Evolutionary conservation across 2,113 vertebrate genomes (phyloP).

Genomic region (Rynchops niger): DNA sequence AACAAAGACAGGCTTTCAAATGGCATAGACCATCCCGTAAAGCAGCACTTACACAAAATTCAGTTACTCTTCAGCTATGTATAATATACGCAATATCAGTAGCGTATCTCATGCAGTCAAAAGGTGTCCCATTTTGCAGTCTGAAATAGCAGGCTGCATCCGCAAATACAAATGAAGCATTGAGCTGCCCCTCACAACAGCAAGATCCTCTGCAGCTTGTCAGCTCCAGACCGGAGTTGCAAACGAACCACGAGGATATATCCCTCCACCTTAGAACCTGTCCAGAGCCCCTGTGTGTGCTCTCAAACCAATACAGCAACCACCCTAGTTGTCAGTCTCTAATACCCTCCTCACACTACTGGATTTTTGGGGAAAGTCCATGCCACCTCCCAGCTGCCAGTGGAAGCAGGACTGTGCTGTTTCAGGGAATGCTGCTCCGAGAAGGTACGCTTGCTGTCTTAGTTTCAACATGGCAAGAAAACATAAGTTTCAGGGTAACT

Average conservation of each 20-base stretch:
- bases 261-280: not conserved
- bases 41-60: not conserved
- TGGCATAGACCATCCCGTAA: not conserved
- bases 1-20: not conserved
- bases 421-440: not conserved
- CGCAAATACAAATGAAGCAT: not conserved
- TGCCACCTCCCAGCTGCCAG: not conserved
- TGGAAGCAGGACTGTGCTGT: not conserved
- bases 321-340: fast-evolving
- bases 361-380: not conserved
- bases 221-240: not conserved
- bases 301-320: not conserved
- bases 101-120: not conserved
- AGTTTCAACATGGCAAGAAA: not conserved
- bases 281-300: not conserved
- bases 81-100: not conserved
- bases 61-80: not conserved
- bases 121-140: not conserved
- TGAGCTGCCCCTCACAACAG: not conserved
- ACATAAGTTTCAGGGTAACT: not conserved
- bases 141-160: not conserved
- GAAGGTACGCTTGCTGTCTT: not conserved
- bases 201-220: not conserved
- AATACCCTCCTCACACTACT: not conserved
- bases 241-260: fast-evolving